phyloP scores from a whole-genome alignment of 2,797 vertebrate genomes.

The Cossypha polioptera region DNA sequence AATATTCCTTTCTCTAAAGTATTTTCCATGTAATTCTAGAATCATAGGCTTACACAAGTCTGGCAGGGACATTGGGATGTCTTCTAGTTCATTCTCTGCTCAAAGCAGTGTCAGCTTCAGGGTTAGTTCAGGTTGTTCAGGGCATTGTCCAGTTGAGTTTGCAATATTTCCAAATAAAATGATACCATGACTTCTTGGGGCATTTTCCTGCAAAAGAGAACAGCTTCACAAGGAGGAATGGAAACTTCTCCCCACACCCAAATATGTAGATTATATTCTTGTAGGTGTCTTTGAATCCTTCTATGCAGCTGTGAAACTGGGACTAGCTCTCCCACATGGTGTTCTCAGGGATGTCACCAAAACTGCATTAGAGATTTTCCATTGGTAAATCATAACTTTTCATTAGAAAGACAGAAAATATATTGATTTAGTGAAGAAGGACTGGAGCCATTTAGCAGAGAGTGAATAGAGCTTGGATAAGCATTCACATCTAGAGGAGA shows the following conservation, averaged over 20 bases:
- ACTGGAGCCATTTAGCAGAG: not conserved
- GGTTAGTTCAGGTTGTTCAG: not conserved
- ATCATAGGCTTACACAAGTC: not conserved
- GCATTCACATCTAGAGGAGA: not conserved
- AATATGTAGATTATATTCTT: not conserved
- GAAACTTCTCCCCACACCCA: not conserved
- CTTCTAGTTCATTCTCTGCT: not conserved
- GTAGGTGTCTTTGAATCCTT: not conserved
- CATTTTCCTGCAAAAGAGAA: not conserved
- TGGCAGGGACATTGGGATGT: not conserved
- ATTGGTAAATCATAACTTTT: not conserved
- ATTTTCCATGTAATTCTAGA: not conserved
- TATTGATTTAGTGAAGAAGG: not conserved
- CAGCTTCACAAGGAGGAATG: not conserved
- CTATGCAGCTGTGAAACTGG: not conserved
- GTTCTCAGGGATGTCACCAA: not conserved
- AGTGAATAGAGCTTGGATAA: not conserved
- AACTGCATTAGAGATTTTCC: not conserved
- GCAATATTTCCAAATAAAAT: not conserved
- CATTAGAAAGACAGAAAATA: not conserved
- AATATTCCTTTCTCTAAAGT: not conserved
- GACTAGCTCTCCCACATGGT: not conserved
- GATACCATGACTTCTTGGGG: rapidly evolving
- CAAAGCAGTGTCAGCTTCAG: not conserved
- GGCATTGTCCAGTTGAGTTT: not conserved